Conservation (phyloP, 1,140 invertebrate genomes). For the Drosophila yakuba region DNA sequence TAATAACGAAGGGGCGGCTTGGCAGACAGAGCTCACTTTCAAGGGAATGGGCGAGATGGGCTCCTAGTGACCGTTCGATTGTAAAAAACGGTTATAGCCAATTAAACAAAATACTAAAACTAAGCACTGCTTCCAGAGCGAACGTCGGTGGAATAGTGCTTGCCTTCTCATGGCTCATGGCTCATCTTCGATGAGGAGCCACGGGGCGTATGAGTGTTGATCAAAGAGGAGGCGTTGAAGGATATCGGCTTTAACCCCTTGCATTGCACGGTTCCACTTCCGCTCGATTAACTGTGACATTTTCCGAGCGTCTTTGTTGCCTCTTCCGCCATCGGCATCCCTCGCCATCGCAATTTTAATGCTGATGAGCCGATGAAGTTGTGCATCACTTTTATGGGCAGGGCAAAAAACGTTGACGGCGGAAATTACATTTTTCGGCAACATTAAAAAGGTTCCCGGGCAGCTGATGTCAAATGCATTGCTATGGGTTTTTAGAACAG, state of each 20-base stretch:
- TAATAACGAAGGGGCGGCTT: conserved; percentile 23
- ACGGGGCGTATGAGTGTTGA: conserved; percentile 55
- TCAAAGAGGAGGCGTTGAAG: background rate
- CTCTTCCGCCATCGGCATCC: conserved; percentile 15
- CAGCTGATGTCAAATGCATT: conserved; percentile 79
- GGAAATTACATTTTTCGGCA: conserved; percentile 82
- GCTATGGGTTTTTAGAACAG: conserved; percentile 51
- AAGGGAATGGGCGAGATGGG: background rate
- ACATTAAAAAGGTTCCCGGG: conserved; percentile 69
- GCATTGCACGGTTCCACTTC: conserved; percentile 21
- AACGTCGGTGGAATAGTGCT: conserved; percentile 13
- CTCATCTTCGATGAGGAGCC: conserved; percentile 8
- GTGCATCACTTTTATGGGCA: conserved; percentile 71
- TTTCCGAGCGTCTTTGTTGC: conserved; percentile 54
- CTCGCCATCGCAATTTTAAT: conserved; percentile 56
- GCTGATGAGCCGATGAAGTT: conserved; percentile 77
- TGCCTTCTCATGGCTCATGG: background rate
- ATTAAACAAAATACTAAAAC: conserved; percentile 82
- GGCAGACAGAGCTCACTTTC: conserved; percentile 11
- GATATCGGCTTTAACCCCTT: conserved; percentile 6
- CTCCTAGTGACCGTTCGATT: conserved; percentile 44
- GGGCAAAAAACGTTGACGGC: conserved; percentile 48
- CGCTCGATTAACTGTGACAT: conserved; percentile 47
- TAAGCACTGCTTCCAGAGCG: conserved; percentile 45
- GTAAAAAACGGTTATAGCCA: conserved; percentile 79